Base-by-base conservation (phyloP, 2,888 invertebrate species). In the Diaperis boleti region DNA sequence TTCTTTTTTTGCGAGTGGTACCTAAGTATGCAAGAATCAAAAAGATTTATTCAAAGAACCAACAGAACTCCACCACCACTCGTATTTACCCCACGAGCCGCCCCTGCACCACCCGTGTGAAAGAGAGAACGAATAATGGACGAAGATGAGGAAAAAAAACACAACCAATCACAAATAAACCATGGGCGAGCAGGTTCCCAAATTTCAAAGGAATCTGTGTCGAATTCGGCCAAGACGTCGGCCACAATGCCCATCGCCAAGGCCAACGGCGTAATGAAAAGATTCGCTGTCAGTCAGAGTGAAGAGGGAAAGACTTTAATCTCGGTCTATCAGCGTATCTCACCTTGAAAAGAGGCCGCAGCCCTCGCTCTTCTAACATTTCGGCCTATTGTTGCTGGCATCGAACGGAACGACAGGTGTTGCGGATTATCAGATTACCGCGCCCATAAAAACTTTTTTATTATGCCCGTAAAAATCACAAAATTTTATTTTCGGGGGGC, bases 271-370 rank as follows among this genome's bases (percentile, higher is more conserved):
- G 69, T 69, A 71, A 73, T 73, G 72, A 73, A 73, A 73, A 72
- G 72, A 70, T 72, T 71, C 71, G 70, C 73, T 73, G 73, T 73
- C 73, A 73, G 71, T 72, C 72, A 70, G 70, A 63, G 67, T 73
- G 73, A 73, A 69, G 68, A 73, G 69, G 73, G 72, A 69, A 69
- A 71, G 71, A 72, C 71, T 72, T 73, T 72, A 73, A 71, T 71
- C 70, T 68, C 49, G 60, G 57, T 67, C 71, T 69, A 71, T 70
- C 71, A 64, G 59, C 65, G 61, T 62, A 68, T 70, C 69, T 71
- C 69, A 69, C 71, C 69, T 71, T 71, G 71, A 66, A 49, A 62
- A 60, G 49, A 39, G 57, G 45, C 45, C 55, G 33, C 29, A 26
- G 56, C 13, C 37, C 59, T 47, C 49, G 61, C 52, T 52, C 37